Base-by-base conservation (phyloP, 1,140 invertebrate species). In the Dendrolimus punctatus region DNA sequence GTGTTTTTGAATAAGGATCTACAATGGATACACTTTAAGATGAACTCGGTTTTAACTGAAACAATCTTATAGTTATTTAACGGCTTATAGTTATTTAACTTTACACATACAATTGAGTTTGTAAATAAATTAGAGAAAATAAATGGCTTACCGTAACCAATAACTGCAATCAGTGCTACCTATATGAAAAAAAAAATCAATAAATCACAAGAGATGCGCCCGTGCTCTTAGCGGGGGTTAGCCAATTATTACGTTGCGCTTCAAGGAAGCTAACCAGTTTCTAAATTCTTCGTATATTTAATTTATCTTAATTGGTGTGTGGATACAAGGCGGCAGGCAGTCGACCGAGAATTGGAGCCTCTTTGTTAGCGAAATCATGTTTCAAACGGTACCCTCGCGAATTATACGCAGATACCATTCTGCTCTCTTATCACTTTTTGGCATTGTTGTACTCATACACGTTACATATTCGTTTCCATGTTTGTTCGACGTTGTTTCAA, bases 241-340 rank as follows among this genome's bases (percentile, higher is more conserved):
- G 80, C 81, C 80, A 86, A 86, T 86, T 86, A 86, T 71, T 57
- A 60, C 80, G 83, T 77, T 82, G 80, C 83, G 83, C 79, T 86
- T 80, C 76, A 81, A 83, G 80, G 73, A 84, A 84, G 80, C 73
- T 80, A 80, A 80, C 71, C 76, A 84, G 76, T 86, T 86, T 84
- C 83, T 86, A 86, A 84, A 84, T 86, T 86, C 80, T 84, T 80
- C 71, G 80, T 84, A 80, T 78, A 81, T 84, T 85, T 82, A 81
- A 85, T 85, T 82, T 68, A 82, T 66, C 75, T 81, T 83, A 83
- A 86, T 86, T 84, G 76, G 76, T 80, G 69, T 80, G 76, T 80
- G 66, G 64, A 71, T 78, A 76, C 64, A 70, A 65, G 66, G 65
- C 61, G 64, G 73, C 64, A 66, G 60, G 71, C 73, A 79, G 71